Conservation (phyloP, 2,888 invertebrate species). For the Dorcus parallelipipedus region DNA sequence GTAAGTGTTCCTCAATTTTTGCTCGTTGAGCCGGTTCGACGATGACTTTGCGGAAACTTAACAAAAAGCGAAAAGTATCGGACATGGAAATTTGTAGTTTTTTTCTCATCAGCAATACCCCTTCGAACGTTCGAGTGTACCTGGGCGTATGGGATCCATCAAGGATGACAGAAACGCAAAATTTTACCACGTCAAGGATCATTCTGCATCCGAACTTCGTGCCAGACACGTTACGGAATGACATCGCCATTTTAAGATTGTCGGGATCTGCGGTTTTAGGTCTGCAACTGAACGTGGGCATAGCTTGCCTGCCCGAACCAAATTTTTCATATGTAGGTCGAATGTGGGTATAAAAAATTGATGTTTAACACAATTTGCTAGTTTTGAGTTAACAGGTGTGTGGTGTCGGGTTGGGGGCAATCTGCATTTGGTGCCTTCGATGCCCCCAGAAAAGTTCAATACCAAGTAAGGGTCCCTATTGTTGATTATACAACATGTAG, state of each 20-base stretch:
- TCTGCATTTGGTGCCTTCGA: slow-evolving; percentile 58
- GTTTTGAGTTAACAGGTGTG: slow-evolving; percentile 43
- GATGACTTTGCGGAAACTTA: too few species aligned
- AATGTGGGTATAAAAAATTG: slow-evolving; percentile 21
- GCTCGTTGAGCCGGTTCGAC: not conserved
- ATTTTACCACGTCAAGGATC: slow-evolving; percentile 29
- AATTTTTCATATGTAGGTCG: slow-evolving; percentile 34
- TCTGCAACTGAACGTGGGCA: slow-evolving; percentile 57
- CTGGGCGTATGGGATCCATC: slow-evolving; percentile 28
- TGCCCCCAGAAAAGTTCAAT: slow-evolving; percentile 57
- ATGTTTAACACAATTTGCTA: not conserved
- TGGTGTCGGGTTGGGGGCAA: slow-evolving; percentile 87
- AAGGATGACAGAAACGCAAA: slow-evolving; percentile 20
- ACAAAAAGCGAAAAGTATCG: too few species aligned
- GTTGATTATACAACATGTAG: slow-evolving; percentile 54
- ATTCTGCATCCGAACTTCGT: slow-evolving; percentile 62
- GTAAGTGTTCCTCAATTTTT: slow-evolving; percentile 45
- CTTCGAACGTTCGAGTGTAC: slow-evolving; percentile 23
- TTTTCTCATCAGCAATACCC: slow-evolving; percentile 17
- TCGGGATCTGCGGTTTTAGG: slow-evolving; percentile 53
- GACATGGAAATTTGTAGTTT: too few species aligned
- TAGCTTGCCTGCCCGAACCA: slow-evolving; percentile 58
- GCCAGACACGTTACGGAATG: slow-evolving; percentile 70
- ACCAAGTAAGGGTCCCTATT: slow-evolving; percentile 73
- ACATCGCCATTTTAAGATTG: slow-evolving; percentile 70